Percentiles rank a stretch among this genome's conserved stretches.
Conservation (phyloP, 2,113 vertebrate genomes). For the Phycodurus eques region DNA sequence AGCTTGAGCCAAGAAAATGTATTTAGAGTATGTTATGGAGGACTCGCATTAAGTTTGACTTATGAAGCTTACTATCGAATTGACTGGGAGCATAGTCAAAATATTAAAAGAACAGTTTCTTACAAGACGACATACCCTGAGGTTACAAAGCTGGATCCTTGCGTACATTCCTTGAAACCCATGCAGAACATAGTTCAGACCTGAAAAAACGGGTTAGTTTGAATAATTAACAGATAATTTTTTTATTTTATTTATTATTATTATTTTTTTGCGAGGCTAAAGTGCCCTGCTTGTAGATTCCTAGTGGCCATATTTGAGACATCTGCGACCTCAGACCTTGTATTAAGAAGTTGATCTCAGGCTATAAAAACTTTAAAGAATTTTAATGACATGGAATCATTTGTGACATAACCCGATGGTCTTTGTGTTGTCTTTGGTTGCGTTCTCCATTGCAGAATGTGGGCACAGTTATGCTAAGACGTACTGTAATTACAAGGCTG, state of each 20-base stretch:
- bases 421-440: conserved; percentile 11
- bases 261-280: neutral
- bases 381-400: conserved; percentile 32
- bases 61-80: neutral
- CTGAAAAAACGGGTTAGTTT: neutral
- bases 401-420: conserved; percentile 25
- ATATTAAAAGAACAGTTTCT: neutral
- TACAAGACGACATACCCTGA: neutral
- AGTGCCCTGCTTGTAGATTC: neutral
- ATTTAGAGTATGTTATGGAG: conserved; percentile 19
- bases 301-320: neutral
- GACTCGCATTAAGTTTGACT: conserved; percentile 22
- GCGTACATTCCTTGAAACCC: neutral
- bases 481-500: conserved; percentile 52
- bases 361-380: conserved; percentile 36
- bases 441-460: conserved; percentile 38
- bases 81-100: neutral
- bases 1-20: conserved; percentile 18
- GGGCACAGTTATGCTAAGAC: conserved; percentile 26
- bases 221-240: neutral
- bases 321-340: neutral
- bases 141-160: neutral
- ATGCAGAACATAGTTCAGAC: neutral
- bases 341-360: conserved; percentile 10
- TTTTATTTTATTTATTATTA: too few species aligned